Conservation (phyloP, 1,140 invertebrate genomes). For the Diabrotica virgifera region DNA sequence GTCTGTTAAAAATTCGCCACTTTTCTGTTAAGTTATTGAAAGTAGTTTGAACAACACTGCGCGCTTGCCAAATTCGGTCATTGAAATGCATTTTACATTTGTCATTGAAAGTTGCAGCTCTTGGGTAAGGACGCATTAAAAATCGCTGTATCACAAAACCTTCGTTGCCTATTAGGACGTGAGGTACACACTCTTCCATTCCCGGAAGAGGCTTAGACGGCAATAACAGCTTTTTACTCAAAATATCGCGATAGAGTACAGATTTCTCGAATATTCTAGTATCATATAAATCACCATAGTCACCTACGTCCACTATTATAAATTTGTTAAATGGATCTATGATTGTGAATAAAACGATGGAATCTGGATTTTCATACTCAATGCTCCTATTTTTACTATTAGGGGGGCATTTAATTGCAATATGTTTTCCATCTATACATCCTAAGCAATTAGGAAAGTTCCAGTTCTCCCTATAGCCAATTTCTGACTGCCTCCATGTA, state of each 20-base stretch:
- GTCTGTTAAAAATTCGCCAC: slow-evolving; percentile 40
- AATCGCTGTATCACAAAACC: background rate
- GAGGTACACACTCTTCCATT: background rate
- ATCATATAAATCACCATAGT: too few species aligned
- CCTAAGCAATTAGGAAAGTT: slow-evolving; percentile 2
- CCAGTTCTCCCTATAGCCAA: background rate
- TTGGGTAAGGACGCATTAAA: slow-evolving; percentile 10
- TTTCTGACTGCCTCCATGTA: too few species aligned
- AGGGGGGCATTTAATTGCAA: slow-evolving; percentile 1
- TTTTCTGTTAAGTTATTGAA: slow-evolving; percentile 45
- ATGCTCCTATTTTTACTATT: background rate
- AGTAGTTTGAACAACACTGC: slow-evolving; percentile 45
- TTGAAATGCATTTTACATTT: slow-evolving; percentile 36
- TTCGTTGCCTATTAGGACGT: background rate
- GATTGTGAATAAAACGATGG: too few species aligned
- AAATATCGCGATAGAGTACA: too few species aligned
- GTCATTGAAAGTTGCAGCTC: slow-evolving; percentile 10
- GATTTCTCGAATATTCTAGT: too few species aligned
- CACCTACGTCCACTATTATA: too few species aligned
- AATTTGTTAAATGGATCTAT: too few species aligned
- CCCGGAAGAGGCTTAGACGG: background rate
- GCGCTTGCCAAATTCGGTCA: slow-evolving; percentile 39
- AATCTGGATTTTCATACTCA: background rate
- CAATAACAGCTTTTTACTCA: background rate
- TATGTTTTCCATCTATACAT: slow-evolving; percentile 7